Evolutionary conservation across 2,888 invertebrate species (phyloP).

Genomic region (Drosophila anomalata): DNA sequence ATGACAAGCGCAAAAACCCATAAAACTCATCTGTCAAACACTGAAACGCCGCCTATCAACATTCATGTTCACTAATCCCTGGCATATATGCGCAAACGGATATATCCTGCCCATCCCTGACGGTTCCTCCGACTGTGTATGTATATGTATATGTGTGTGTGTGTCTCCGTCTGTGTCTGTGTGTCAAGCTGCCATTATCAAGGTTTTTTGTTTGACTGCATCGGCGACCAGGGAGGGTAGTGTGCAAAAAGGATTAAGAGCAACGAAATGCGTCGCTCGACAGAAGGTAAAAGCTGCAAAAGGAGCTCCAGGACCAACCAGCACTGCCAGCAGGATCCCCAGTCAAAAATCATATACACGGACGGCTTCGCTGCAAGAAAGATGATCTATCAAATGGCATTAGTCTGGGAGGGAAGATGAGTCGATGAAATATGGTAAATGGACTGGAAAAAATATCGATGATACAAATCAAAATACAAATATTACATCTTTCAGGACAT

Average conservation of each 20-base stretch:
- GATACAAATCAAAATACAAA: not conserved
- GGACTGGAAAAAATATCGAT: not conserved
- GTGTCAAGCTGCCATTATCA: slow-evolving; percentile 65
- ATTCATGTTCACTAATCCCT: slow-evolving; percentile 72
- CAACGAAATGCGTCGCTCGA: slow-evolving; percentile 59
- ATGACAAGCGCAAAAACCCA: slow-evolving; percentile 63
- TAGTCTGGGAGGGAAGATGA: slow-evolving; percentile 21
- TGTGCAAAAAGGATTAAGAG: slow-evolving; percentile 71
- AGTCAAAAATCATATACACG: slow-evolving; percentile 33
- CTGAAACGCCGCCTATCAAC: slow-evolving; percentile 71
- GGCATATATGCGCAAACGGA: slow-evolving; percentile 73
- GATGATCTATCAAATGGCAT: slow-evolving; percentile 44
- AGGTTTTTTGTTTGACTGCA: slow-evolving; percentile 65
- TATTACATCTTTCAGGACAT: not conserved
- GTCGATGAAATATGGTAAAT: slow-evolving; percentile 6
- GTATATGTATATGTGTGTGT: slow-evolving; percentile 14
- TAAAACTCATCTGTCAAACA: slow-evolving; percentile 75
- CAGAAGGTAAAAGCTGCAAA: slow-evolving; percentile 44
- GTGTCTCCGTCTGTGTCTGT: slow-evolving; percentile 18
- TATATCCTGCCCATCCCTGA: slow-evolving; percentile 42
- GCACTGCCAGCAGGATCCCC: not conserved
- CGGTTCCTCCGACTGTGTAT: not conserved
- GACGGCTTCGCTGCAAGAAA: slow-evolving; percentile 14
- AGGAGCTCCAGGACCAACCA: slow-evolving; percentile 10
- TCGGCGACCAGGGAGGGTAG: slow-evolving; percentile 14